Evolutionary conservation across 2,797 vertebrate genomes (phyloP), one percentile per base, ranked within the genome.

Genomic region (Nannoperca obscura): DNA sequence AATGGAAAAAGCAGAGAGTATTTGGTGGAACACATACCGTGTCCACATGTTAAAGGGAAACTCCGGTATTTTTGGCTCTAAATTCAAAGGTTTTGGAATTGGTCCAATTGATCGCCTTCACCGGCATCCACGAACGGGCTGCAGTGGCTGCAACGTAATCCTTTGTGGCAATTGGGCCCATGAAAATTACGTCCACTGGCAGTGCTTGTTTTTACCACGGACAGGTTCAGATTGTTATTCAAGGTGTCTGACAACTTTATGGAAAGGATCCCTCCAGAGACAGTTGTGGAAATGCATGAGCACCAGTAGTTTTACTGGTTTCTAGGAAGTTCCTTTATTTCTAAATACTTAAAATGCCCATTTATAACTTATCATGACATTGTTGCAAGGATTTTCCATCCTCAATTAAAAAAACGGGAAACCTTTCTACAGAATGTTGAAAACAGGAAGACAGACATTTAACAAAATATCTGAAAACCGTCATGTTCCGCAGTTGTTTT

Each of bases 401-500:
- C n/a, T 63, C 5, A 49, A 20, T 32, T 36, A 17, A 27, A 17
- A 27, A 30, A 59, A 74, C 7, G 5, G 49, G 13, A 34, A 55
- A 49, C 47, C 47, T 54, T 27, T 9, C 12, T 38, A 1, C n/a
- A 22, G 30, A 52, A 22, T 38, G 11, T 12, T 42, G 62, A 69
- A 52, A 54, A 14, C 32, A 38, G 53, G 12, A 57, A 65, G 36
- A 53, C 15, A 7, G 30, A 71, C 19, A 46, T 47, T 47, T 49
- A 52, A 60, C 54, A 52, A 53, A 44, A 22, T 38, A 49, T 81
- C 53, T 58, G 70, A 76, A 53, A 68, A 15, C 4, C 34, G 5
- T 59, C 1, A 2, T 46, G 74, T 69, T 53, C 19, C 22, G 58
- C 32, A 69, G 67, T 60, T 75, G 55, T 58, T 64, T 49, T 54